Conservation (phyloP, 1,140 invertebrate genomes). For the Anastrepha ludens region DNA sequence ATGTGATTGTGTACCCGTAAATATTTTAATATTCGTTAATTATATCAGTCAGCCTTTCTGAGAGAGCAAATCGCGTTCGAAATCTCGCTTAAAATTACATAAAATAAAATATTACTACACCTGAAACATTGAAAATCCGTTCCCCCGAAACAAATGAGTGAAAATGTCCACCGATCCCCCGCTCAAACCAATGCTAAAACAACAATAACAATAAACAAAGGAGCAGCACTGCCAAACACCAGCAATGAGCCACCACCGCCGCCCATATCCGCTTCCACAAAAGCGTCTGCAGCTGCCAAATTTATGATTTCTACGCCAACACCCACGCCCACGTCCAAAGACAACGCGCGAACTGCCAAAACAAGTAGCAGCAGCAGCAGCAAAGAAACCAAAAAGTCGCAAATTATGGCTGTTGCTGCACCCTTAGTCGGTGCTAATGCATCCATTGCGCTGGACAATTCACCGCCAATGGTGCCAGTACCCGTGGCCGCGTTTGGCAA, state of each 20-base stretch:
- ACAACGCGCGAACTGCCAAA: background rate
- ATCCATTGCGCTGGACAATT: background rate
- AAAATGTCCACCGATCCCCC: conserved; percentile 48
- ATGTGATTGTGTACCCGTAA: no score
- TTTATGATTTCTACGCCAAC: background rate
- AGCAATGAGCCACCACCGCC: conserved; percentile 35
- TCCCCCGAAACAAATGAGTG: conserved; percentile 56
- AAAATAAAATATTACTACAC: no score
- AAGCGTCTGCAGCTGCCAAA: background rate
- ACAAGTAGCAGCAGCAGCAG: background rate
- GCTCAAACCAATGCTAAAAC: conserved; percentile 42
- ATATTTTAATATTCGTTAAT: no score
- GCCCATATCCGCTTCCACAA: conserved; percentile 21
- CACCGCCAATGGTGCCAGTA: background rate
- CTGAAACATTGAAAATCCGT: background rate
- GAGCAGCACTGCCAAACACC: conserved; percentile 10
- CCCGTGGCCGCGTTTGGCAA: conserved; percentile 10
- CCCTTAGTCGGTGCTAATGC: background rate
- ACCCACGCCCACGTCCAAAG: background rate
- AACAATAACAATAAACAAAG: conserved; percentile 52
- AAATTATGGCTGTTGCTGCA: background rate
- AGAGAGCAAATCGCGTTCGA: no score
- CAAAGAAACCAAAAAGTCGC: background rate
- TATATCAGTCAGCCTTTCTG: no score
- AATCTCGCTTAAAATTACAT: no score